These are phyloP conservation scores for Charadrius vociferus DNA, from an alignment of 2,113 vertebrate genomes.

Conservation along the genomic window DNA sequence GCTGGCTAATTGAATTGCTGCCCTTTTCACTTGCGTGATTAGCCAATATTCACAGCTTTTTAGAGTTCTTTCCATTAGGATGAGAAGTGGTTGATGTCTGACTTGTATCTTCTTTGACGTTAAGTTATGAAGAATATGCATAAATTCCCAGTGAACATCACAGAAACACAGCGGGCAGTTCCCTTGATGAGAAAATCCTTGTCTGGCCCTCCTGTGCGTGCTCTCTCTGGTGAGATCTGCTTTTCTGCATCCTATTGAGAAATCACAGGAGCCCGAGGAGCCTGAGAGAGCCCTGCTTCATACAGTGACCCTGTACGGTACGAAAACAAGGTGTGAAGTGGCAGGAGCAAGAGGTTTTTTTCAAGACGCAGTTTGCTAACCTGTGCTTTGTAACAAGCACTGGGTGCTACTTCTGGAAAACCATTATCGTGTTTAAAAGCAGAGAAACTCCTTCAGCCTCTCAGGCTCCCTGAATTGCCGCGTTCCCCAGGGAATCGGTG, in stretches of 20 bases:
- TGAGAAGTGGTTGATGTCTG: background rate
- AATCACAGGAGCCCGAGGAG: background rate
- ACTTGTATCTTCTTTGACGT: background rate
- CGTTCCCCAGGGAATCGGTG: fast-evolving
- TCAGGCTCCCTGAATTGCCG: background rate
- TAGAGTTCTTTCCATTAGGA: background rate
- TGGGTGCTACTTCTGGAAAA: background rate
- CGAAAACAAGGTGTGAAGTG: background rate
- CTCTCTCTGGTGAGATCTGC: background rate
- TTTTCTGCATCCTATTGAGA: background rate
- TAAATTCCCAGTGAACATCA: background rate
- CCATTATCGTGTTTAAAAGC: background rate
- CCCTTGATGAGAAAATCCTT: background rate
- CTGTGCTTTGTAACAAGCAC: background rate
- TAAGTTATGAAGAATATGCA: background rate
- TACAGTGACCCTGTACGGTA: background rate
- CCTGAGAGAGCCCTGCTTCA: background rate
- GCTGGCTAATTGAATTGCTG: background rate
- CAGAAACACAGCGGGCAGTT: background rate
- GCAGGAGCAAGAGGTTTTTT: background rate
- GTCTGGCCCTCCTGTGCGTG: background rate
- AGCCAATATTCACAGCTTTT: background rate
- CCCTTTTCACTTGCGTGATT: background rate
- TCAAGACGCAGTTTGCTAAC: background rate
- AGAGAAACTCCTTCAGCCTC: background rate